Evolutionary conservation across 2,888 invertebrate genomes (phyloP).

Genomic region (Selenia dentaria): DNA sequence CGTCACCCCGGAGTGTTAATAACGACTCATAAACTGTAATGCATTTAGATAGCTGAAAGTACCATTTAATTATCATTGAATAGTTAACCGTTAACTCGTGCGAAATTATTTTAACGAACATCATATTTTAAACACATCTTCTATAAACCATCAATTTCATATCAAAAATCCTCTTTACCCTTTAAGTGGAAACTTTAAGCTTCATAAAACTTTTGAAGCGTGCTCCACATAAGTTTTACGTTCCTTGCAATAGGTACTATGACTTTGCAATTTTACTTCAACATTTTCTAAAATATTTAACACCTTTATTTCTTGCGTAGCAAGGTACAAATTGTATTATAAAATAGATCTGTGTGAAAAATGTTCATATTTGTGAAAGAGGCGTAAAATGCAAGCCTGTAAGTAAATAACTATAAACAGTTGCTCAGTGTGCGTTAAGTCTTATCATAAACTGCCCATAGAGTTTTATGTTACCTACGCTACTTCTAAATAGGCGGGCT

Average conservation of each 20-base stretch:
- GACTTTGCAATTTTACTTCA: constrained; percentile 35
- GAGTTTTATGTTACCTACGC: constrained; percentile 39
- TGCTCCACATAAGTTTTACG: constrained; percentile 79
- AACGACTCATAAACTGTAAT: too few relatives aligned
- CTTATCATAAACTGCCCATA: constrained; percentile 50
- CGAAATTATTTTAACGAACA: too few relatives aligned
- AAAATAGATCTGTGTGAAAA: not conserved
- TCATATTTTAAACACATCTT: not conserved
- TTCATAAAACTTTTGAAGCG: constrained; percentile 78
- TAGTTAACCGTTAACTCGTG: too few relatives aligned
- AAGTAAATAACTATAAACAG: constrained; percentile 67
- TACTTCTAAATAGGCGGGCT: too few relatives aligned
- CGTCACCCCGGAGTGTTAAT: too few relatives aligned
- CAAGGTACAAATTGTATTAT: constrained; percentile 8
- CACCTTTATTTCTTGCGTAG: constrained; percentile 1
- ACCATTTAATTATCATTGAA: too few relatives aligned
- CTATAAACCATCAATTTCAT: constrained; percentile 48
- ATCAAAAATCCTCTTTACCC: constrained; percentile 69
- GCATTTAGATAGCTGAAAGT: too few relatives aligned
- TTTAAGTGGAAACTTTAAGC: constrained; percentile 74
- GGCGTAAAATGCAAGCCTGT: constrained; percentile 68
- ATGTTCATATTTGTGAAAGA: constrained; percentile 35
- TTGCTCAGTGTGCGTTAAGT: constrained; percentile 50
- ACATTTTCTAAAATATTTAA: not conserved
- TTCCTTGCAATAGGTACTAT: constrained; percentile 56